These are phyloP conservation scores for Pterophyllum scalare DNA, from an alignment of 2,113 vertebrate species.

Conservation along the genomic window DNA sequence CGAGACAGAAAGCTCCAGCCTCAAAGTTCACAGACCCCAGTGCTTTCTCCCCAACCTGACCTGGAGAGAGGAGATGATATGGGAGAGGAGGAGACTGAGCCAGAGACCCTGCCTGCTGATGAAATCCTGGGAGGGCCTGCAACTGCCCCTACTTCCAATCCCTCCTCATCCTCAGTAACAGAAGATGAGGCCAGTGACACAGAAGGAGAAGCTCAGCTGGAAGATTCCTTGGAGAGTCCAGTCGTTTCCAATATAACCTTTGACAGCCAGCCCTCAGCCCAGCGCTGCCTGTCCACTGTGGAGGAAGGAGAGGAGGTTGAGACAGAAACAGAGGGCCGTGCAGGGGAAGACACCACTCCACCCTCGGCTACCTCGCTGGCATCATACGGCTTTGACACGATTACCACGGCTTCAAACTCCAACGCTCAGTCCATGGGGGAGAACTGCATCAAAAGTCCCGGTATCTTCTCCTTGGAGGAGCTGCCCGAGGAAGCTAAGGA, in stretches of 20 bases:
- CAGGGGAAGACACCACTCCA: slow-evolving; percentile 70
- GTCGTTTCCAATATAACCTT: slow-evolving; percentile 20
- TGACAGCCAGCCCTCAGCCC: slow-evolving; percentile 44
- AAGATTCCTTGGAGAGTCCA: slow-evolving; percentile 45
- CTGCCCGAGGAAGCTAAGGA: slow-evolving; percentile 78
- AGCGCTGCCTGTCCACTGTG: slow-evolving; percentile 64
- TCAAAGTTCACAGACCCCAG: slow-evolving; percentile 1
- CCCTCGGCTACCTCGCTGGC: slow-evolving; percentile 78
- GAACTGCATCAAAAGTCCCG: slow-evolving; percentile 82
- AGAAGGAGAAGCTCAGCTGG: slow-evolving; percentile 80
- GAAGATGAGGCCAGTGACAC: slow-evolving; percentile 83
- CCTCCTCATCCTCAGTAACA: slow-evolving; percentile 75
- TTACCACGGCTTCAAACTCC: slow-evolving; percentile 76
- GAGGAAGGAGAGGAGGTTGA: slow-evolving; percentile 71
- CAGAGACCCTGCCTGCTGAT: slow-evolving; percentile 75
- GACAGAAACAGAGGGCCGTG: not conserved
- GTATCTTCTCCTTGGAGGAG: slow-evolving; percentile 83
- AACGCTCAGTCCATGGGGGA: slow-evolving; percentile 80
- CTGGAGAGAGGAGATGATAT: slow-evolving; percentile 49
- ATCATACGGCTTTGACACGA: slow-evolving; percentile 79
- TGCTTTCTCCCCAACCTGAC: slow-evolving; percentile 56
- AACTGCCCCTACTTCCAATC: slow-evolving; percentile 71
- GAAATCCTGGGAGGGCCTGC: slow-evolving; percentile 72
- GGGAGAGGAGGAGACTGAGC: slow-evolving; percentile 70
- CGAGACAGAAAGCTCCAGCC: slow-evolving; percentile 62